phyloP scores from a whole-genome alignment of 2,797 vertebrate species.

The Xiphophorus birchmanni region DNA sequence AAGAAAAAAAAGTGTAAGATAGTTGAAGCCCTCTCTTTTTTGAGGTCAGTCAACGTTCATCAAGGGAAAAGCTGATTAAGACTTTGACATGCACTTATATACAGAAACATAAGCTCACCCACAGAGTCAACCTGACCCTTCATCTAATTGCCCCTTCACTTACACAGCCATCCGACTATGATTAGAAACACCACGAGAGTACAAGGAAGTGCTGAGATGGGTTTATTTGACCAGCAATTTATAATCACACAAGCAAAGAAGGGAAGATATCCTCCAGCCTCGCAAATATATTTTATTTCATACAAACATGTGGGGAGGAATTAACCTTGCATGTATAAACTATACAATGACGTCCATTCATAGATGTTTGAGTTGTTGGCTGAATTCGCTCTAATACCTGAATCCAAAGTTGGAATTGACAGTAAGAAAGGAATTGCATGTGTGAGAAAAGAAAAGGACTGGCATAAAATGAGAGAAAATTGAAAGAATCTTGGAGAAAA shows the following conservation, averaged over 20 bases:
- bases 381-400: conserved; percentile 13
- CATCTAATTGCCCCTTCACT: conserved; percentile 41
- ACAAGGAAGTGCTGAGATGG: conserved; percentile 63
- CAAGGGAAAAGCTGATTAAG: conserved; percentile 19
- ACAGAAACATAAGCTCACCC: conserved; percentile 14
- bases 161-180: conserved; percentile 14
- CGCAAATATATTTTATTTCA: conserved; percentile 62
- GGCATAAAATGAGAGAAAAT: conserved; percentile 47
- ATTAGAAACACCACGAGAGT: conserved; percentile 40
- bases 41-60: conserved; percentile 41
- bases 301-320: conserved; percentile 41
- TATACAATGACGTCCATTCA: conserved; percentile 47
- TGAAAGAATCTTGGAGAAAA: conserved; percentile 68
- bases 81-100: conserved; percentile 30
- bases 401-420: conserved; percentile 19
- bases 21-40: conserved; percentile 51
- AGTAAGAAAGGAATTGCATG: conserved; percentile 5
- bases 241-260: conserved; percentile 65
- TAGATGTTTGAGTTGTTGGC: conserved; percentile 33
- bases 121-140: conserved; percentile 45
- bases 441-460: conserved; percentile 50
- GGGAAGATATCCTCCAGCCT: conserved; percentile 57
- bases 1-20: conserved; percentile 27
- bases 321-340: conserved; percentile 37
- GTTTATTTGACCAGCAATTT: conserved; percentile 79